Conservation (phyloP, 2,888 invertebrate genomes). For the Lepidocyrtoides sp. region DNA sequence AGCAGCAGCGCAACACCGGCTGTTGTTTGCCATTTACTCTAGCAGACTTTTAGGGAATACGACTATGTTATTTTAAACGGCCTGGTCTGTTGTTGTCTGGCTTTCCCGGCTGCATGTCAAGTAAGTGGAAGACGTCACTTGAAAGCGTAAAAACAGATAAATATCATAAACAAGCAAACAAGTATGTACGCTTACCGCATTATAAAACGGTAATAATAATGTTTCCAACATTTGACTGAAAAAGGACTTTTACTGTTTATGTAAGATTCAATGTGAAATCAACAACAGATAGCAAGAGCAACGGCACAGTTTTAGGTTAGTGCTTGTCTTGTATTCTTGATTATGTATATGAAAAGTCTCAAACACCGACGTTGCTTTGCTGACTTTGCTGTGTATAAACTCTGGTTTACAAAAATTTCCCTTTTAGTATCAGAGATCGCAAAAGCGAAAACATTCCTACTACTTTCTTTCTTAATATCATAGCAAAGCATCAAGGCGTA, state of each 20-base stretch:
- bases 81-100: neutral
- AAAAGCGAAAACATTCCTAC: neutral
- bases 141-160: constrained; percentile 47
- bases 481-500: constrained; percentile 55
- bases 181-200: constrained; percentile 54
- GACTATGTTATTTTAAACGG: neutral
- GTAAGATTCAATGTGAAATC: constrained; percentile 22
- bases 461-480: constrained; percentile 42
- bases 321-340: constrained; percentile 3
- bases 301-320: neutral
- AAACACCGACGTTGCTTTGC: neutral
- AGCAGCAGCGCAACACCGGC: constrained; percentile 38
- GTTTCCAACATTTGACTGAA: constrained; percentile 49
- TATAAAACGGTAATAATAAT: constrained; percentile 55
- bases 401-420: neutral
- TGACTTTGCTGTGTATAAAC: too few species aligned
- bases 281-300: neutral
- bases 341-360: neutral
- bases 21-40: constrained; percentile 10
- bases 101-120: constrained; percentile 52
- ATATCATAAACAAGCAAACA: constrained; percentile 52
- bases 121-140: constrained; percentile 35
- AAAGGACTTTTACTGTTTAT: constrained; percentile 12
- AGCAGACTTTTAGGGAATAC: neutral
- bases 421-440: neutral